These are phyloP conservation scores for Sycophaga agraensis DNA, from an alignment of 1,140 invertebrate species.

Conservation along the genomic window DNA sequence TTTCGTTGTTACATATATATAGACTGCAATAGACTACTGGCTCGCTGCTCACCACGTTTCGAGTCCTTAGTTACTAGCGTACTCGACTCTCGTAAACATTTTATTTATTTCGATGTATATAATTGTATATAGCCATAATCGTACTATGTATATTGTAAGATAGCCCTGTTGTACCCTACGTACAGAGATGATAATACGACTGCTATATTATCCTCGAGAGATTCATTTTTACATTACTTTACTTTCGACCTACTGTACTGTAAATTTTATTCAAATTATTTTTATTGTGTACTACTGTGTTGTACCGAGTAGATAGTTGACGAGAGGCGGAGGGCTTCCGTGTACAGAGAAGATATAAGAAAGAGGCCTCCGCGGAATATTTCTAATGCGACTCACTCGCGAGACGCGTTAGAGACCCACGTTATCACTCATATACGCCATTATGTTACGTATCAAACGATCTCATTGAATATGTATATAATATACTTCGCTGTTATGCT, in stretches of 20 bases:
- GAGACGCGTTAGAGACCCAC: slow-evolving; percentile 1
- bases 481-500: slow-evolving; percentile 7
- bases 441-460: slow-evolving; percentile 29
- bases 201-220: too few species aligned
- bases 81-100: too few species aligned
- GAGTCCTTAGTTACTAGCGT: too few species aligned
- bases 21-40: too few species aligned
- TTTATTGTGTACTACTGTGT: neutral
- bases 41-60: too few species aligned
- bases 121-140: slow-evolving; percentile 42
- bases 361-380: neutral
- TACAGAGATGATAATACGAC: slow-evolving; percentile 27
- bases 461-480: slow-evolving; percentile 32
- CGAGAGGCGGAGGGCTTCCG: neutral
- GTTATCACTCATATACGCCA: neutral
- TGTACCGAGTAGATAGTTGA: neutral
- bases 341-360: neutral
- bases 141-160: slow-evolving; percentile 41
- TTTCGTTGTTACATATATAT: neutral
- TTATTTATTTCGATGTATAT: slow-evolving; percentile 51
- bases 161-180: slow-evolving; percentile 31
- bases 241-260: too few species aligned
- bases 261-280: too few species aligned
- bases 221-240: too few species aligned
- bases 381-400: neutral